Base-by-base conservation (phyloP, 1,140 invertebrate species). In the Sarcophaga peregrina region DNA sequence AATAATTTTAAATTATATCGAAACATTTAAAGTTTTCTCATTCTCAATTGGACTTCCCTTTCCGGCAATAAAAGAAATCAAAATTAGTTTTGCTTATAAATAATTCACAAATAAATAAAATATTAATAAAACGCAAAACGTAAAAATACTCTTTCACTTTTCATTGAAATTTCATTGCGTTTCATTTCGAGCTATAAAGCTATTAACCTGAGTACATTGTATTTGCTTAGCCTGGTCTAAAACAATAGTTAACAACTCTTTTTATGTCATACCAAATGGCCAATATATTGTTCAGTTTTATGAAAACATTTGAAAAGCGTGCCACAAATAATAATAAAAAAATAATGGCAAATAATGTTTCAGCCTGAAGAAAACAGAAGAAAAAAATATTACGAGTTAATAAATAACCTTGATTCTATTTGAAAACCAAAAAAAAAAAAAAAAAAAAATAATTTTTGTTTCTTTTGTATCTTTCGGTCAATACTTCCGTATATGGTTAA, bases 131-230 rank as follows among this genome's bases (percentile, higher is more conserved):
- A 68, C 20, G 62, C 9, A 68, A 68, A 20, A 68, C 20, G 62
- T 20, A 68, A 68, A 20, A 68, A 20, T n/a, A 68, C 62, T 68
- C 62, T 68, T 25, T 68, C 62, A 68, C 62, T 68, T 68, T 68
- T 68, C 8, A 20, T 62, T 17, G 13, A 37, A 37, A 37, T 37
- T 37, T 37, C 25, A 37, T 37, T 37, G 25, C 25, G 25, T 68
- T 20, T 25, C 17, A 25, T 37, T 37, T 37, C 25, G 25, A 37
- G 25, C 25, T 2, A 37, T 37, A 37, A 37, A 37, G 25, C 25
- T 37, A 37, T 37, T 37, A 68, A 68, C 62, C 7, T 68, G 62
- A 68, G 62, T 25, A 68, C 17, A n/a, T 20, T 68, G 25, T 37
- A 37, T 37, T 37, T 37, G 25, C 25, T 25, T 5, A 68, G 20